phyloP scores from a whole-genome alignment of 2,888 invertebrate genomes.

The Metacarcinus magister region DNA sequence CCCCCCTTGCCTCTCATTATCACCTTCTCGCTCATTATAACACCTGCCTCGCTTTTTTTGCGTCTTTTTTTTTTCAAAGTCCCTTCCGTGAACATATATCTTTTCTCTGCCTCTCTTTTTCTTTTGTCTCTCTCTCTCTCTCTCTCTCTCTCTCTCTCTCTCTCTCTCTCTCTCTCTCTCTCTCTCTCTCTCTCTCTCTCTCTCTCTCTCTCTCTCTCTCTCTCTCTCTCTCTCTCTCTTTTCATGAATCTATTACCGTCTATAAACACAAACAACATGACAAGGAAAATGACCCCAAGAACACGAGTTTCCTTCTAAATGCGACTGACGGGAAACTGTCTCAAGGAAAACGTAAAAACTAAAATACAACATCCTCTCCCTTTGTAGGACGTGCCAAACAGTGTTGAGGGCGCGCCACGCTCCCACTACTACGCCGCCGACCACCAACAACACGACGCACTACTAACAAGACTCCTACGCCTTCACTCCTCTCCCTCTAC shows the following conservation, averaged over 20 bases:
- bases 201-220: neutral
- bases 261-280: neutral
- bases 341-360: neutral
- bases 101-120: neutral
- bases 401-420: neutral
- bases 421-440: neutral
- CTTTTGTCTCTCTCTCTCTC: neutral
- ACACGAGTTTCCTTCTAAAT: neutral
- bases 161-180: neutral
- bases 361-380: neutral
- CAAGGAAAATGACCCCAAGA: neutral
- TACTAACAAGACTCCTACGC: neutral
- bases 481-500: neutral
- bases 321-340: neutral
- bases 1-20: neutral
- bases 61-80: neutral
- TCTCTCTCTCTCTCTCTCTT: neutral
- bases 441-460: neutral
- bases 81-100: neutral
- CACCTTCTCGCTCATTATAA: neutral
- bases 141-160: neutral
- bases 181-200: neutral
- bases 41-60: neutral
- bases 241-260: neutral
- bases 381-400: neutral